phyloP scores from a whole-genome alignment of 1,140 invertebrate species.

The Pinna nobilis region DNA sequence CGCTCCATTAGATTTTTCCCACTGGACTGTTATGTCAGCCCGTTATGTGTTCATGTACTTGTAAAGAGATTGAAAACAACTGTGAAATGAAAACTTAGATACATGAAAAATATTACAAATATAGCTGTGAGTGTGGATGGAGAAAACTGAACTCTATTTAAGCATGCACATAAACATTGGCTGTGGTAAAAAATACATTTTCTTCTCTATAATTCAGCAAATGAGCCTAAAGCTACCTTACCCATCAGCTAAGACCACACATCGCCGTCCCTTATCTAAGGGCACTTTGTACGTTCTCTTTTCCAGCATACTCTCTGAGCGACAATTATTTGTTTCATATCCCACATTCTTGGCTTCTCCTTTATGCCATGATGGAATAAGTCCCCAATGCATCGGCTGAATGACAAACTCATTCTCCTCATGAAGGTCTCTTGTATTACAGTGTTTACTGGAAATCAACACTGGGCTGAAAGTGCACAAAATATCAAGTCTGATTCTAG shows the following conservation, averaged over 20 bases:
- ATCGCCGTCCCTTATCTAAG: slow-evolving; percentile 82
- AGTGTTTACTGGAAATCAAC: slow-evolving; percentile 79
- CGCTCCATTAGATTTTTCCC: too few species aligned
- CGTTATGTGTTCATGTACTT: too few species aligned
- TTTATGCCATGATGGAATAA: slow-evolving; percentile 88
- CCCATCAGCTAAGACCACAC: slow-evolving; percentile 87
- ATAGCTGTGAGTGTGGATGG: not conserved
- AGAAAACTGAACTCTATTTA: not conserved
- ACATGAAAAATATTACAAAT: not conserved
- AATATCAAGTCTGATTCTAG: too few species aligned
- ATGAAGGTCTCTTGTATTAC: slow-evolving; percentile 74
- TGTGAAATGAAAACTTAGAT: not conserved
- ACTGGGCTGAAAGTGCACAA: slow-evolving; percentile 80
- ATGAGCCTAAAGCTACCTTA: slow-evolving; percentile 32
- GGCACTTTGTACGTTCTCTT: slow-evolving; percentile 83
- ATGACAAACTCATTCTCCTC: slow-evolving; percentile 63
- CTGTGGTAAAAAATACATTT: not conserved
- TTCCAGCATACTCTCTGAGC: slow-evolving; percentile 82
- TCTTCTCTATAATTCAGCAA: too few species aligned
- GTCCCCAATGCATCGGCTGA: slow-evolving; percentile 81
- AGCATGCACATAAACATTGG: not conserved
- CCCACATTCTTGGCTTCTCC: slow-evolving; percentile 82
- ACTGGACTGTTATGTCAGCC: too few species aligned
- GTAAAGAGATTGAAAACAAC: not conserved
- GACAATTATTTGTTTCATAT: slow-evolving; percentile 87